Percentiles rank a stretch among this genome's conserved stretches.
These are phyloP conservation scores for Gallirallus australis DNA, from an alignment of 2,797 vertebrate genomes.

Conservation along the genomic window DNA sequence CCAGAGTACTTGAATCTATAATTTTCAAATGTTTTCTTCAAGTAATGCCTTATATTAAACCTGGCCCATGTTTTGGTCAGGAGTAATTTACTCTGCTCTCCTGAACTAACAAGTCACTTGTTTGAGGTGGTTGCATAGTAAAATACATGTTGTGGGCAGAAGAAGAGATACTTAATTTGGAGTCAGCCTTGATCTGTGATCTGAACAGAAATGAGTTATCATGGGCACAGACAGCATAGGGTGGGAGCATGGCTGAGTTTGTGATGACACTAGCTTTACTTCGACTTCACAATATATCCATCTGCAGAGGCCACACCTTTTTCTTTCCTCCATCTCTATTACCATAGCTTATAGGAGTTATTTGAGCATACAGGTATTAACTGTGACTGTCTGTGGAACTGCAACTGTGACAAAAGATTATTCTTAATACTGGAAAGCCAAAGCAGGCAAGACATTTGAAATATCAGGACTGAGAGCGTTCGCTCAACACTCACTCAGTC, in stretches of 20 bases:
- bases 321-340: not conserved
- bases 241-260: constrained; percentile 7
- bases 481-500: not conserved
- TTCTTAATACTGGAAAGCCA: not conserved
- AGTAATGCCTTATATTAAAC: not conserved
- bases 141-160: not conserved
- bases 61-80: not conserved
- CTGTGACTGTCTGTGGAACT: not conserved
- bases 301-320: not conserved
- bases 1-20: not conserved
- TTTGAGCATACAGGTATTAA: not conserved
- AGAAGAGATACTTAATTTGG: not conserved
- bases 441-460: not conserved
- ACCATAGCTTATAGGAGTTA: not conserved
- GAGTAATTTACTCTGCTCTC: not conserved
- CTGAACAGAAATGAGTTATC: constrained; percentile 36
- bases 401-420: not conserved
- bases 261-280: not conserved
- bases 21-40: not conserved
- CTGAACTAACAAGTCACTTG: constrained; percentile 1
- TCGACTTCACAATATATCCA: constrained; percentile 3
- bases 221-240: not conserved
- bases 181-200: constrained; percentile 8
- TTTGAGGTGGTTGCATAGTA: not conserved
- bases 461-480: not conserved